Evolutionary conservation across 2,888 invertebrate genomes (phyloP).

Genomic region (Spisula subtruncata): DNA sequence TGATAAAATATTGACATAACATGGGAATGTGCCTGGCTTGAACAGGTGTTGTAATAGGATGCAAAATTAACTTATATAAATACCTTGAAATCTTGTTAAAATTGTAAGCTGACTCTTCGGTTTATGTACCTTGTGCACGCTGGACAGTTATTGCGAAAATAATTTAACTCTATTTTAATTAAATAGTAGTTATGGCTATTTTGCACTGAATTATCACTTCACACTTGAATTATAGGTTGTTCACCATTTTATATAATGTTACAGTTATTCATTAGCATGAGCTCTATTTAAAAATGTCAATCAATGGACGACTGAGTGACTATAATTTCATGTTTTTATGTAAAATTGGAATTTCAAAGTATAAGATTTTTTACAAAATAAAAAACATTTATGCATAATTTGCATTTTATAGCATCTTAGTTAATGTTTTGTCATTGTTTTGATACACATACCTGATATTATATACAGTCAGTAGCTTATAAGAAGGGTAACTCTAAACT

Average conservation of each 20-base stretch:
- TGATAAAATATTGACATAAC: conserved; percentile 22
- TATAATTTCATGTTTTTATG: no score
- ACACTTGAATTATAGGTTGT: background rate
- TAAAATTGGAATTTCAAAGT: no score
- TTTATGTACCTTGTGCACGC: background rate
- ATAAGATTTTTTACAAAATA: background rate
- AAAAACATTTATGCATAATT: conserved; percentile 35
- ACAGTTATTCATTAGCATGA: conserved; percentile 14
- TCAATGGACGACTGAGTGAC: background rate
- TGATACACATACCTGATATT: background rate
- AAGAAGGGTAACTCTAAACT: background rate
- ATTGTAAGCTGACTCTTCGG: background rate
- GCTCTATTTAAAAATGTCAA: background rate
- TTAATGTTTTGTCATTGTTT: conserved; percentile 10
- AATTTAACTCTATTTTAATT: no score
- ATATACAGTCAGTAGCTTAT: background rate
- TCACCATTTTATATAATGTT: background rate
- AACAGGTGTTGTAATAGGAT: conserved; percentile 17
- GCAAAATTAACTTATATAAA: background rate
- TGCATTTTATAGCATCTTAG: background rate
- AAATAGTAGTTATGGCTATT: no score
- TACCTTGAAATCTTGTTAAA: background rate
- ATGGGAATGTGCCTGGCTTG: background rate
- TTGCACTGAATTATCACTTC: no score
- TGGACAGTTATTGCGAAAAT: no score